Evolutionary conservation across 1,140 invertebrate genomes (phyloP), one percentile per base, ranked within the genome.

Genomic region (Drosophila bocqueti): DNA sequence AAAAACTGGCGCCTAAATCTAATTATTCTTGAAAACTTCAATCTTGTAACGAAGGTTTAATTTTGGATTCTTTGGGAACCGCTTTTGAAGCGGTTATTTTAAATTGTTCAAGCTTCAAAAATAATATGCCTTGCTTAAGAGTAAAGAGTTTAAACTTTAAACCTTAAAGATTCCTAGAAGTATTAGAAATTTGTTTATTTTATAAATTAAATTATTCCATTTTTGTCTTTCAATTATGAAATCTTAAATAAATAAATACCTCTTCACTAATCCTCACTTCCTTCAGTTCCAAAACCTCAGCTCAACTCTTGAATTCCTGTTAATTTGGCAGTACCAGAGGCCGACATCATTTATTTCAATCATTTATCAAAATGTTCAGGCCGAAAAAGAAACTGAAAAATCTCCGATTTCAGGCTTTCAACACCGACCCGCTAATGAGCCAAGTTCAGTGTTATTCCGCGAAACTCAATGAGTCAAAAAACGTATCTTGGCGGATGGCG

Each of bases 321-420:
- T 69, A 66, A 73, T 71, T 80, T 73, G 58, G 50, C 64, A 66
- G 60, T 62, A 63, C 42, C 54, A 40, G 26, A 61, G 72, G 31
- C 46, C 63, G 52, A 38, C 83, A 87, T 87, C 81, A 87, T 89
- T 78, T 80, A 87, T 84, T 74, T 87, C 68, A 89, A 84, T 87
- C 84, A 87, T 87, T 87, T 87, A 89, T 87, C 83, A 89, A 80
- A 87, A 81, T 61, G 34, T 52, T 73, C 18, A 29, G 42, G 36
- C 38, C 21, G 40, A 79, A 46, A 62, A 57, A 60, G 58, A 66
- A 74, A 73, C 67, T 34, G 47, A 64, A 76, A 81, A 78, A 66
- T 83, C 77, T 69, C 54, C 21, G 16, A 73, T 64, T 54, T 74
- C 54, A 40, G 65, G 74, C 83, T 63, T 77, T 81, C 81, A 89